Base-by-base conservation (phyloP, 1,140 invertebrate genomes). In the Leptinotarsa texana region DNA sequence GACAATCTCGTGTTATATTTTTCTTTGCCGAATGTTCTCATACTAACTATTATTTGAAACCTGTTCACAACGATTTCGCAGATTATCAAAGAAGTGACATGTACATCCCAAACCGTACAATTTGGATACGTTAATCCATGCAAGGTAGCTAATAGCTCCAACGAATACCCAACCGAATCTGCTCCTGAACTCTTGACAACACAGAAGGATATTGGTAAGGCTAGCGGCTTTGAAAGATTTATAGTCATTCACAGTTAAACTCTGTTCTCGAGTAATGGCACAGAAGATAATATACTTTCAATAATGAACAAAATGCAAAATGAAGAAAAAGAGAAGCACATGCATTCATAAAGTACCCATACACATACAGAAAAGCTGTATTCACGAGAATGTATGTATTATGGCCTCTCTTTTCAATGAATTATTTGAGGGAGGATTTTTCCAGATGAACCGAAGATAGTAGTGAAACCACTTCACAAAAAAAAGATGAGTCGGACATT, bases 251-350 rank as follows among this genome's bases (percentile, higher is more conserved):
- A 61, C 57, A 61, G 57, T 61, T 18, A 61, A 2, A 61, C 57
- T 61, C 13, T 61, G 57, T 61, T 61, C 57, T 4, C 3, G 57
- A 61, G 3, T 18, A 0, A 15, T 3, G 3, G 4, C 51, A 61
- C 51, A 61, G 51, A 61, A 61, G 2, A 61, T 61, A n/a, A n/a
- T 2, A 61, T 61, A 61, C 4, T 61, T 4, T 61, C 57, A 61
- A 61, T 61, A 5, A 61, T 61, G 5, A 61, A 61, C 18, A 61
- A 61, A 17, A 61, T 61, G 57, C 18, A 61, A 61, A 17, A 61
- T 61, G 57, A 61, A 61, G 57, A 61, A 61, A 3, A 61, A 4
- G 51, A 61, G 51, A 61, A 61, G 51, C 51, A 61, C 51, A 61
- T 61, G 51, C 3, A 61, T 2, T 61, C 2, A 61, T 61, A 3